Evolutionary conservation across 2,888 invertebrate species (phyloP).

Genomic region (Megaustenia siamemsis): DNA sequence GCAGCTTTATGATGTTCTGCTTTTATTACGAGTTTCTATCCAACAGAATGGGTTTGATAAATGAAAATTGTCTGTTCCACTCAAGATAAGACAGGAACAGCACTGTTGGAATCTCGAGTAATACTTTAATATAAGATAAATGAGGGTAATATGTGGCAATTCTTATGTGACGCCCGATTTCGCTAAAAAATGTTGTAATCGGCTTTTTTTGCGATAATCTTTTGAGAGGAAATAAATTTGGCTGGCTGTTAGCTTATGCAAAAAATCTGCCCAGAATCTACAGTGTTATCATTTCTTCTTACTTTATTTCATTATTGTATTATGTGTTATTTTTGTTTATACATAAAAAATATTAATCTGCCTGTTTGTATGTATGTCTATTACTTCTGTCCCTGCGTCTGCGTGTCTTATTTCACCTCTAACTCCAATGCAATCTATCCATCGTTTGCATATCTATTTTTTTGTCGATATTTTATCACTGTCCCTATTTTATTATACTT

Average conservation of each 20-base stretch:
- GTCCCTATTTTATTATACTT: too few species aligned
- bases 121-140: background rate
- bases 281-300: too few species aligned
- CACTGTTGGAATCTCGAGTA: background rate
- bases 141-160: background rate
- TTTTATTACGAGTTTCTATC: background rate
- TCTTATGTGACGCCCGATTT: background rate
- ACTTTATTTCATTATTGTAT: too few species aligned
- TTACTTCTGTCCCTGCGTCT: too few species aligned
- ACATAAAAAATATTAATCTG: too few species aligned
- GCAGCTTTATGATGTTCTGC: background rate
- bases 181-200: background rate
- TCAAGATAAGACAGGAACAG: background rate
- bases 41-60: background rate
- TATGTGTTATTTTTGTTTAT: too few species aligned
- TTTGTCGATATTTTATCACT: too few species aligned
- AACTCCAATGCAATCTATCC: too few species aligned
- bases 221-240: background rate
- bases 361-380: too few species aligned
- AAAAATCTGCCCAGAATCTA: too few species aligned
- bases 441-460: too few species aligned
- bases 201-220: background rate
- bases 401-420: too few species aligned
- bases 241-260: background rate
- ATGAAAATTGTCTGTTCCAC: background rate